Conservation (phyloP, 2,888 invertebrate species). For the Tetranychus piercei region DNA sequence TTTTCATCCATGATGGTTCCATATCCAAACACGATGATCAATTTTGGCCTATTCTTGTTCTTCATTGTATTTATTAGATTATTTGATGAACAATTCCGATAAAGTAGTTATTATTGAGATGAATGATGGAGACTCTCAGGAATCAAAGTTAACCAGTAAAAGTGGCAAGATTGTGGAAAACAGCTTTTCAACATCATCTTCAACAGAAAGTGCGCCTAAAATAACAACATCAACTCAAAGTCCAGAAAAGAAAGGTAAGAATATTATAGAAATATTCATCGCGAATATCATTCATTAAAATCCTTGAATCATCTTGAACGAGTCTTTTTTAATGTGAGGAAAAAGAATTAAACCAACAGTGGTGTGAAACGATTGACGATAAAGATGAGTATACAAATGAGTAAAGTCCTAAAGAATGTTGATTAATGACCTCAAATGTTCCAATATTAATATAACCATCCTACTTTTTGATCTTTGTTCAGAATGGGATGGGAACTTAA, state of each 20-base stretch:
- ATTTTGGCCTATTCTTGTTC: not conserved
- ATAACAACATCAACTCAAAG: not conserved
- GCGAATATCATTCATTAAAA: not conserved
- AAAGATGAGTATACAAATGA: too few species aligned
- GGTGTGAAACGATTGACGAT: too few species aligned
- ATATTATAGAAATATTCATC: not conserved
- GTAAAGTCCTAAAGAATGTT: too few species aligned
- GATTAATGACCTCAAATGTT: too few species aligned
- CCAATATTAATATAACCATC: too few species aligned
- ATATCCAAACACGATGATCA: not conserved
- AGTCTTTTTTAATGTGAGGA: not conserved
- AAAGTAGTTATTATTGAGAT: not conserved
- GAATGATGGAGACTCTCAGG: not conserved
- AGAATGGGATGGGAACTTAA: too few species aligned
- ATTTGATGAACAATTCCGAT: not conserved
- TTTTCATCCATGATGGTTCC: not conserved
- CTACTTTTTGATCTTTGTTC: too few species aligned
- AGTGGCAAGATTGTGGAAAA: not conserved
- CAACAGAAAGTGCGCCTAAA: not conserved
- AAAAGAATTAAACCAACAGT: not conserved
- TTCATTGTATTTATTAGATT: not conserved
- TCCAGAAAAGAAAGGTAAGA: not conserved
- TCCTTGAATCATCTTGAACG: not conserved
- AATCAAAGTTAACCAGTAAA: not conserved
- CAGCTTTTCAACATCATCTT: not conserved